These are phyloP conservation scores for Vicugna pacos DNA, from an alignment of 2,113 vertebrate genomes.

Conservation along the genomic window DNA sequence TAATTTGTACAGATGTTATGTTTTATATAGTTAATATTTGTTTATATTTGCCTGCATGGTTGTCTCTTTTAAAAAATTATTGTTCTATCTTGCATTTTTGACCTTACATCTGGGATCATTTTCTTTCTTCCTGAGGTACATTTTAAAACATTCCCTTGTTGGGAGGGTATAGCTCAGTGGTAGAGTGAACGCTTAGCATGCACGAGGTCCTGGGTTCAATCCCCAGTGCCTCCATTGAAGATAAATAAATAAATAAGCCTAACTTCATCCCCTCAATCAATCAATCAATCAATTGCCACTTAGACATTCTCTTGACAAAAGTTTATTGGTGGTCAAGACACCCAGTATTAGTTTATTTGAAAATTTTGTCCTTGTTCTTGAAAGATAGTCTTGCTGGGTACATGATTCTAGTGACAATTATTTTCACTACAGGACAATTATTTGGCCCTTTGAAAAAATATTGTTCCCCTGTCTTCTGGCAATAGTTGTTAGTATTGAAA, in stretches of 20 bases:
- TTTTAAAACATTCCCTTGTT: not conserved
- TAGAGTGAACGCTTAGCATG: too few species aligned
- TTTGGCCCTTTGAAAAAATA: not conserved
- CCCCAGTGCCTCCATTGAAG: too few species aligned
- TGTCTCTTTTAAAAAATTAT: not conserved
- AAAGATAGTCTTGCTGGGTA: not conserved
- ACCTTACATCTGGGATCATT: not conserved
- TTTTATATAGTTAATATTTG: not conserved
- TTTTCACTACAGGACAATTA: not conserved
- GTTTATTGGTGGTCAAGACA: not conserved
- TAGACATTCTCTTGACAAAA: not conserved
- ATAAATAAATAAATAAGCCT: too few species aligned
- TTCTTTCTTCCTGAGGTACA: not conserved
- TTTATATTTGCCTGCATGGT: not conserved
- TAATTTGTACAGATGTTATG: not conserved
- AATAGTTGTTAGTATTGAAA: not conserved
- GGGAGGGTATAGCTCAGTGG: too few species aligned
- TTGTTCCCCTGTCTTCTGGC: not conserved
- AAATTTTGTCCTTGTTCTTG: constrained; percentile 28
- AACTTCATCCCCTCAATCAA: too few species aligned
- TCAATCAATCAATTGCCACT: too few species aligned
- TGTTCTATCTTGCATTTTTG: not conserved
- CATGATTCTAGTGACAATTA: not conserved
- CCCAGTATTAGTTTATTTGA: not conserved
- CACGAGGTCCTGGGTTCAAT: too few species aligned